Base-by-base conservation (phyloP, 2,113 vertebrate species). In the Paramisgurnus dabryanus region DNA sequence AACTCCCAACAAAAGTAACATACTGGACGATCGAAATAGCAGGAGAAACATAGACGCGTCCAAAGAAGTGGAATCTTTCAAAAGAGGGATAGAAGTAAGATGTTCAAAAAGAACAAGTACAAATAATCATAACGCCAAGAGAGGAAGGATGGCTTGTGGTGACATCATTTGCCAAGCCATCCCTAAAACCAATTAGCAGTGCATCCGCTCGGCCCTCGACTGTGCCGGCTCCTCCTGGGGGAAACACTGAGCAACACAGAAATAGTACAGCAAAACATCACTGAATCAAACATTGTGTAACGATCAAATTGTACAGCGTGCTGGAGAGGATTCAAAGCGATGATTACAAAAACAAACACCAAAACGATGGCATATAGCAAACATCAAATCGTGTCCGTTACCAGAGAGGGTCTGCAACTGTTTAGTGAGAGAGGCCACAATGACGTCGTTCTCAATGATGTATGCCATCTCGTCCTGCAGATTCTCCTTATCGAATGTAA, bases 401-500 rank as follows among this genome's bases (percentile, higher is more conserved):
- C 98, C 96, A 84, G 95, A 88, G 85, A 96, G 90, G 2, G 89
- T 88, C 78, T 97, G 94, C 89, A 99, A 91, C 89, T 96, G 97
- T 82, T 92, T 94, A 2, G 95, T 96, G 81, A 99, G 92, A 1
- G 96, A 96, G 3, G 95, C 88, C 92, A 98, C 94, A 65, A 98
- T 90, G 83, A 99, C 87, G 78, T 98, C 94, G 6, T 99, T 99
- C 91, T 99, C 98, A 89, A 99, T 94, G 34, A 99, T 92, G 86
- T 96, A 98, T 7, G 96, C 97, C 95, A 99, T 96, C 88, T 96
- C 93, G 1, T 93, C 95, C 82, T 95, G 93, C 86, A 98, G 91
- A 85, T 96, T 93, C 80, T 96, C 94, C 90, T 96, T 97, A 93
- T 99, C 96, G 78, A 99, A 99, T 64, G 94, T 92, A 85, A 99